Evolutionary conservation across 2,113 vertebrate genomes (phyloP).

Genomic region (Solea solea): DNA sequence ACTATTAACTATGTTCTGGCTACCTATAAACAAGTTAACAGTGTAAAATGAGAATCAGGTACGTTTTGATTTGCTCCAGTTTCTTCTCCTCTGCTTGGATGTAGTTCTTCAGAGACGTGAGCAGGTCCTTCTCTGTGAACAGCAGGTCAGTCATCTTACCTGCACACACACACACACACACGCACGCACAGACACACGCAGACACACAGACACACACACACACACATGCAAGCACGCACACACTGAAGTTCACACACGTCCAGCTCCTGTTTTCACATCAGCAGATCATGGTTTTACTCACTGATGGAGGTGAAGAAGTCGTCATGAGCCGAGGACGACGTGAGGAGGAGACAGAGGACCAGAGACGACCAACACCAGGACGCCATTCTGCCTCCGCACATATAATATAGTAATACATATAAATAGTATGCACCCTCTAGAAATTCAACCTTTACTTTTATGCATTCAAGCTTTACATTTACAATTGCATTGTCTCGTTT

Average conservation of each 20-base stretch:
- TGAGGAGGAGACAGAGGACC: conserved; percentile 77
- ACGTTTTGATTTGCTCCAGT: conserved; percentile 91
- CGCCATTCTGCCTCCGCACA: conserved; percentile 60
- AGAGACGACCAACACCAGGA: conserved; percentile 67
- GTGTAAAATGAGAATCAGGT: not conserved
- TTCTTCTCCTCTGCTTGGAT: conserved; percentile 93
- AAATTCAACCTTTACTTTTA: too few species aligned
- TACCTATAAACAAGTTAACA: too few species aligned
- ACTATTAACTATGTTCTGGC: too few species aligned
- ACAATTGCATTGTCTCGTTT: too few species aligned
- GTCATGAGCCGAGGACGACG: conserved; percentile 80
- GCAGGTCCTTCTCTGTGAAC: conserved; percentile 91
- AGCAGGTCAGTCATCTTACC: conserved; percentile 98
- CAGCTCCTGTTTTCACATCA: too few species aligned
- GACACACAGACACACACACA: not conserved
- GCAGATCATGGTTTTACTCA: conserved; percentile 66
- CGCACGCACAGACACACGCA: too few species aligned
- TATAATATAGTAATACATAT: too few species aligned
- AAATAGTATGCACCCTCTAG: too few species aligned
- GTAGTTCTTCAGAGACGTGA: conserved; percentile 93
- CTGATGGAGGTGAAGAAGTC: conserved; percentile 96
- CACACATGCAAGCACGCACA: not conserved
- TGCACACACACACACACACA: conserved; percentile 57
- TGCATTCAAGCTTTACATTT: too few species aligned
- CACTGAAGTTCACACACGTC: too few species aligned